These are phyloP conservation scores for Marcusenius ussheri DNA, from an alignment of 2,113 vertebrate genomes.

Conservation along the genomic window DNA sequence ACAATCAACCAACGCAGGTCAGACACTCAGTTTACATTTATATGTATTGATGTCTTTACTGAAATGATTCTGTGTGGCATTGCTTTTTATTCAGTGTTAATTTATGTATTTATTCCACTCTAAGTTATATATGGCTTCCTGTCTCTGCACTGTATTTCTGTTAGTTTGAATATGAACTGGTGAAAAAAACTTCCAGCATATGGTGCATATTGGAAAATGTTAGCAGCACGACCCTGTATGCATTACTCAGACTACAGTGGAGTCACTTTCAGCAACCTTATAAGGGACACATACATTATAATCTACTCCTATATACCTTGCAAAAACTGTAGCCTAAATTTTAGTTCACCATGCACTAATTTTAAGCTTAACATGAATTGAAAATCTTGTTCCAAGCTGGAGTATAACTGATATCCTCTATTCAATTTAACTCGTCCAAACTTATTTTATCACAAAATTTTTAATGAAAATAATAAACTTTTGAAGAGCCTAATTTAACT, in stretches of 20 bases:
- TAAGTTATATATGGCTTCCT: neutral
- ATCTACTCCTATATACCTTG: neutral
- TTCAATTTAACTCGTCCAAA: neutral
- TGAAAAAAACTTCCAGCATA: neutral
- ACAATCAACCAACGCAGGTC: neutral
- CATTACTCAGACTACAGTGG: neutral
- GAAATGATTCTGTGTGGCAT: neutral
- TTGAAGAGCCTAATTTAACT: neutral
- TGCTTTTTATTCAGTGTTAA: neutral
- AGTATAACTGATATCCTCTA: neutral
- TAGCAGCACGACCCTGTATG: neutral
- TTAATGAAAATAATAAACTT: neutral
- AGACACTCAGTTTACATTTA: neutral
- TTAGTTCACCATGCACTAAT: neutral
- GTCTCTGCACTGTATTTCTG: neutral
- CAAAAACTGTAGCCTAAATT: neutral
- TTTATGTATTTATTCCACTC: constrained; percentile 1
- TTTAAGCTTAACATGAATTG: neutral
- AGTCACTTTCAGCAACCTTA: neutral
- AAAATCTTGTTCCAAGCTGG: neutral
- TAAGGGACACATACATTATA: neutral
- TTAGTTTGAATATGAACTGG: neutral
- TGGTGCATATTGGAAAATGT: neutral
- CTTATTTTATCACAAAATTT: neutral
- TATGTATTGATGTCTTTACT: neutral